Base-by-base conservation (phyloP, 2,113 vertebrate species). In the Tychaedon coryphoeus region DNA sequence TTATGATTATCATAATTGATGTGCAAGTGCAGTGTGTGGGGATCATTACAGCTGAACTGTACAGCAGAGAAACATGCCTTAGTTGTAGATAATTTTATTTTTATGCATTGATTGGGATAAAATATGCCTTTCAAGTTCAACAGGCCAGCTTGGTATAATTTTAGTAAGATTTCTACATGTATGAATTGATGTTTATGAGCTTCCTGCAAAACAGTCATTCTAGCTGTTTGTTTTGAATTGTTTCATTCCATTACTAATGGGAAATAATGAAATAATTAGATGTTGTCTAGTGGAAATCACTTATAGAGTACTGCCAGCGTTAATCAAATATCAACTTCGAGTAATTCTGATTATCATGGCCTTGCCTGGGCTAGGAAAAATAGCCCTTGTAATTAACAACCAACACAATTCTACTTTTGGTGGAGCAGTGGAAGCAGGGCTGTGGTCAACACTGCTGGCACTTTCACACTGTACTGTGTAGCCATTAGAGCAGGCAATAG, bases 1-100 rank as follows among this genome's bases (percentile, higher is more conserved):
- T 98, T 98, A 98, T 98, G 98, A 98, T 98, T 97, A 98, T 98
- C 97, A 97, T 98, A 99, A 99, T 99, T 98, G 98, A 98, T 98
- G 98, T 98, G 98, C 97, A 91, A 98, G 97, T 96, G 97, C 97
- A 97, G 92, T 96, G 97, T 97, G 97, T 97, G 97, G 92, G 98
- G 97, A 98, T 98, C 98, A 98, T 98, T 98, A 98, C 97, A 96
- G 96, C 96, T 97, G 97, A 98, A 97, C 98, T 97, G 97, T 96
- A 97, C 94, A 94, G 97, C 95, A 95, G 80, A 97, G 96, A 91
- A 97, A 96, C 97, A 96, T 93, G 97, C 96, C 92, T 96, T 95
- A 94, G 96, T 98, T 97, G 96, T 95, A 97, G 98, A 95, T 97
- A 96, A 98, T 98, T 98, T 97, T 98, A 95, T 95, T 97, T 97